Conservation (phyloP, 2,113 vertebrate genomes). For the Mungos mungo region DNA sequence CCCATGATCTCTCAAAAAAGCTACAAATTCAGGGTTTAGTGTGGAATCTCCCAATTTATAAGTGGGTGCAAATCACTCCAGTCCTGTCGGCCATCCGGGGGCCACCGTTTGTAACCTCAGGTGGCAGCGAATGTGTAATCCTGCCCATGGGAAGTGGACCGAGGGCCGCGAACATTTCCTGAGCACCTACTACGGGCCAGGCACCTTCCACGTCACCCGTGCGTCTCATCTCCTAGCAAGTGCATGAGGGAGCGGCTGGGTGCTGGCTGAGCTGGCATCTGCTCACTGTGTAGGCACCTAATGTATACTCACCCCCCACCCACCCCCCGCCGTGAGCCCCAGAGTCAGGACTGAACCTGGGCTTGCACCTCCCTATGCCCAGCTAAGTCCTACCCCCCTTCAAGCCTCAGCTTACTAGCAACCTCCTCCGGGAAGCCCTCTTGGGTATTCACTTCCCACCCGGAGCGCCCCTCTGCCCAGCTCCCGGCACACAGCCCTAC, state of each 20-base stretch:
- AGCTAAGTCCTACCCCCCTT: background rate
- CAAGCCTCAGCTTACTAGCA: background rate
- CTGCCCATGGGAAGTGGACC: background rate
- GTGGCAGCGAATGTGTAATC: accelerated
- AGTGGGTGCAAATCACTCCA: background rate
- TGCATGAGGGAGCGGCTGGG: background rate
- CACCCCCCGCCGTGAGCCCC: background rate
- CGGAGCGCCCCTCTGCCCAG: background rate
- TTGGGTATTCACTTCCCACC: background rate
- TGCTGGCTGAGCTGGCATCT: accelerated
- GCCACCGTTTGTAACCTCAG: accelerated
- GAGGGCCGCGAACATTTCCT: accelerated
- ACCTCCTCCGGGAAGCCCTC: slow-evolving; percentile 42
- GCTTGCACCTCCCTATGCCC: background rate
- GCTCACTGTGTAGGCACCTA: background rate
- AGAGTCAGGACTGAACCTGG: background rate
- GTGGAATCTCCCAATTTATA: background rate
- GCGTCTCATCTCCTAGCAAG: background rate
- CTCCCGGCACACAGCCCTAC: too few relatives aligned
- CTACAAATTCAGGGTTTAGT: accelerated
- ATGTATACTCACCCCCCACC: accelerated
- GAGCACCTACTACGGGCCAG: background rate
- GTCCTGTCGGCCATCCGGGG: background rate
- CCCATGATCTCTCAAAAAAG: background rate
- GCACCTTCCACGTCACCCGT: accelerated